Evolutionary conservation across 2,113 vertebrate species (phyloP).

Genomic region (Puntigrus tetrazona): DNA sequence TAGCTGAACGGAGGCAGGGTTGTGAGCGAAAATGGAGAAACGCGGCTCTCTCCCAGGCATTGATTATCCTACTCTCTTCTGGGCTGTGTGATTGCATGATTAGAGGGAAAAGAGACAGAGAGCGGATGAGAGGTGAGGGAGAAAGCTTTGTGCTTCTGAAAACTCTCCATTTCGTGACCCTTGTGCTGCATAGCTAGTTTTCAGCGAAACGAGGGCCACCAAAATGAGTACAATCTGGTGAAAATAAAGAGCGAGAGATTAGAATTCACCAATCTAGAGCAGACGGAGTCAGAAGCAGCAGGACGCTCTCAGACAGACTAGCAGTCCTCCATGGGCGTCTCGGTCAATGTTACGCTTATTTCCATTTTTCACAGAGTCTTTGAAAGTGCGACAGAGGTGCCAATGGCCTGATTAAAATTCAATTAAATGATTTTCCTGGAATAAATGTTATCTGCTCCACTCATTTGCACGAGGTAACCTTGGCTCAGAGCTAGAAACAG

Average conservation of each 20-base stretch:
- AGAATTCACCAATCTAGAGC: constrained; percentile 17
- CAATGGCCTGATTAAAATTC: constrained; percentile 69
- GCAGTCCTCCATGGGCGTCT: constrained; percentile 13
- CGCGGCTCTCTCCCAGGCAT: neutral
- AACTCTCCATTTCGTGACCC: constrained; percentile 28
- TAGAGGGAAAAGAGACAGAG: constrained; percentile 20
- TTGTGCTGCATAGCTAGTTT: constrained; percentile 3
- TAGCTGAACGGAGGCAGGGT: neutral
- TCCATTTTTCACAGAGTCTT: constrained; percentile 25
- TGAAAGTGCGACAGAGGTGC: constrained; percentile 19
- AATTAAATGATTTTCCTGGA: constrained; percentile 72
- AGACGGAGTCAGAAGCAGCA: neutral
- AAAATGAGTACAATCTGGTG: constrained; percentile 19
- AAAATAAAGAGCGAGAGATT: constrained; percentile 33
- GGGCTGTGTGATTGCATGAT: constrained; percentile 28
- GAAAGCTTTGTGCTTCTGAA: constrained; percentile 15
- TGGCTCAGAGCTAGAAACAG: constrained; percentile 51
- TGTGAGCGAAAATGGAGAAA: neutral
- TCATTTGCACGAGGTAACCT: constrained; percentile 76
- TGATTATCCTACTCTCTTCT: constrained; percentile 22
- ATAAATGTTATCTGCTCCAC: constrained; percentile 66
- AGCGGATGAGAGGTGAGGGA: neutral
- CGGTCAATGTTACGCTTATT: constrained; percentile 39
- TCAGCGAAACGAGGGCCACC: neutral
- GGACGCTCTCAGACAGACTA: neutral